A percentile compares a stretch with the other conserved stretches of the same genome.
phyloP scores from a whole-genome alignment of 2,113 vertebrate genomes.

The Hypanus sabinus region DNA sequence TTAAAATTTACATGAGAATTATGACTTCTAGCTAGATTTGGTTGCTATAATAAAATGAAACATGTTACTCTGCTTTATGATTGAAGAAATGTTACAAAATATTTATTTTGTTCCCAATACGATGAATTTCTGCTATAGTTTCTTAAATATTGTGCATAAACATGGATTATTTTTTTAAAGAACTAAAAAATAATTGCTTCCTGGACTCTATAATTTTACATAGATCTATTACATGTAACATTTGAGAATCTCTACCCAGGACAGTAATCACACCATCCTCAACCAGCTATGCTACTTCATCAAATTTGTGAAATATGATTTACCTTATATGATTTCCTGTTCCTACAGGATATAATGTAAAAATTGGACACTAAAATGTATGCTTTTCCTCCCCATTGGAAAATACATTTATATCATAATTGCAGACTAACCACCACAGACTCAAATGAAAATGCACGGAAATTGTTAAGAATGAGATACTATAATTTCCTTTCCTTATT shows the following conservation, averaged over 20 bases:
- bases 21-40: neutral
- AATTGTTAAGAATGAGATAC: neutral
- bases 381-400: neutral
- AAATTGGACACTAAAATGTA: neutral
- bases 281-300: neutral
- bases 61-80: neutral
- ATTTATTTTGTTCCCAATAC: neutral
- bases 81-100: neutral
- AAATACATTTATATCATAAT: neutral
- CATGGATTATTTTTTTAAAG: neutral
- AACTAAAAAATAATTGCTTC: neutral
- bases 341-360: neutral
- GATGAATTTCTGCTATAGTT: neutral
- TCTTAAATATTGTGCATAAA: neutral
- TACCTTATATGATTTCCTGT: neutral
- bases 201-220: neutral
- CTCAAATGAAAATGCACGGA: neutral
- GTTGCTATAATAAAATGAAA: neutral
- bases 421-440: neutral
- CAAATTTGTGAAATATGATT: neutral
- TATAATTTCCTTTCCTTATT: slow-evolving; percentile 9
- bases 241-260: neutral
- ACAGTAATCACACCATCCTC: neutral
- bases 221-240: neutral
- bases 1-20: too few species aligned